Percentiles rank a stretch among this genome's conserved stretches.
Evolutionary conservation across 2,888 invertebrate genomes (phyloP).

Genomic region (Torymus aiolomorphi): DNA sequence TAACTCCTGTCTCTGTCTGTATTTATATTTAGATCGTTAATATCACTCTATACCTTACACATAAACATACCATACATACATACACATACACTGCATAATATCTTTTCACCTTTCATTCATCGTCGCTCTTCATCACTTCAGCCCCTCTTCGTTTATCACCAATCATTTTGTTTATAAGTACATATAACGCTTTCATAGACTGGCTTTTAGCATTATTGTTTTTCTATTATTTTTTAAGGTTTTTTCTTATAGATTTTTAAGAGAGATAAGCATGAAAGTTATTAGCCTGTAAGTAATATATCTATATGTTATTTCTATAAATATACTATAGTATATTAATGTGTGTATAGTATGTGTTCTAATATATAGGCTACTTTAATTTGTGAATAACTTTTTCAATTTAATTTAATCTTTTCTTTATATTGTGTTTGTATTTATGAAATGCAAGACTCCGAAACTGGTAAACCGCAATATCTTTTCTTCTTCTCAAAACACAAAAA

Average conservation of each 20-base stretch:
- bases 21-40: constrained; percentile 48
- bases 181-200: constrained; percentile 46
- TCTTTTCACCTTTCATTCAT: constrained; percentile 55
- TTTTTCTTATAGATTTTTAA: constrained; percentile 11
- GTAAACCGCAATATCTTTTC: too few relatives aligned
- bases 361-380: background rate
- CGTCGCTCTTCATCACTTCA: constrained; percentile 33
- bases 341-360: background rate
- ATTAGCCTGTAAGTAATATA: constrained; percentile 30
- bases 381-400: constrained; percentile 24
- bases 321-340: too few relatives aligned
- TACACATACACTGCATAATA: constrained; percentile 10
- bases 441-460: too few relatives aligned
- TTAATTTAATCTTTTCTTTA: background rate
- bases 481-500: too few relatives aligned
- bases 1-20: constrained; percentile 58
- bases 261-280: constrained; percentile 4
- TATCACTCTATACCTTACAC: constrained; percentile 33
- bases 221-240: constrained; percentile 18
- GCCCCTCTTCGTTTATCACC: constrained; percentile 26
- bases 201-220: constrained; percentile 48
- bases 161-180: constrained; percentile 40
- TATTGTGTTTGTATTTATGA: background rate
- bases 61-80: constrained; percentile 24
- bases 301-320: too few relatives aligned